phyloP scores from a whole-genome alignment of 2,113 vertebrate genomes.

The Phrynocephalus versicolor region DNA sequence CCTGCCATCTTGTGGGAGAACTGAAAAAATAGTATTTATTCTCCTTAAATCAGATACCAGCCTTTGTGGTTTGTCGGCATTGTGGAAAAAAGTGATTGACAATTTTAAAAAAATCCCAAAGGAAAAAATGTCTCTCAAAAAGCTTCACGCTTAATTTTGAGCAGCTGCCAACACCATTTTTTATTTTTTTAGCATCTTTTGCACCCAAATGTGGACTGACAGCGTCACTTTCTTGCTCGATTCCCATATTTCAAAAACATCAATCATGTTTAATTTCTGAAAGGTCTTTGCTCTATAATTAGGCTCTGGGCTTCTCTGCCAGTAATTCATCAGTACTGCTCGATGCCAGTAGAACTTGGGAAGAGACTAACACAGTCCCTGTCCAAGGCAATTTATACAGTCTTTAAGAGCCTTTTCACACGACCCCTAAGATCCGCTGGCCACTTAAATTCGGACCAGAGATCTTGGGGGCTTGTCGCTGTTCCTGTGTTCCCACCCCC shows the following conservation, averaged over 20 bases:
- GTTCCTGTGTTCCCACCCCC: too few species aligned
- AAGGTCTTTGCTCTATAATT: neutral
- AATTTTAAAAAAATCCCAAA: neutral
- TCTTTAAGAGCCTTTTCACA: neutral
- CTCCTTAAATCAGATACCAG: neutral
- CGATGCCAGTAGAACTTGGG: neutral
- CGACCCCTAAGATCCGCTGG: too few species aligned
- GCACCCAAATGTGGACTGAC: neutral
- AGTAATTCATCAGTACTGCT: neutral
- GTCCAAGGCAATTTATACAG: neutral
- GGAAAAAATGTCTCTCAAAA: constrained; percentile 8
- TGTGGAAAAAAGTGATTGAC: neutral
- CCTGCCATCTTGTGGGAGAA: constrained; percentile 68
- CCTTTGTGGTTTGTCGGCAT: neutral
- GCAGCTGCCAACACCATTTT: neutral
- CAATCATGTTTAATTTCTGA: neutral
- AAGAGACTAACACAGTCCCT: neutral
- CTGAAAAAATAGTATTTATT: neutral
- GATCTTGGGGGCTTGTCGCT: too few species aligned
- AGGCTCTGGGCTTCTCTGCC: neutral
- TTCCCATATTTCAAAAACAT: constrained; percentile 1
- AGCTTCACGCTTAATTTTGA: neutral
- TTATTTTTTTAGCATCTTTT: neutral
- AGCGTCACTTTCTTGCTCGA: neutral
- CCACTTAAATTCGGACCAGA: too few species aligned